Evolutionary conservation across 2,113 vertebrate species (phyloP).

Genomic region (Oenanthe oenanthe): DNA sequence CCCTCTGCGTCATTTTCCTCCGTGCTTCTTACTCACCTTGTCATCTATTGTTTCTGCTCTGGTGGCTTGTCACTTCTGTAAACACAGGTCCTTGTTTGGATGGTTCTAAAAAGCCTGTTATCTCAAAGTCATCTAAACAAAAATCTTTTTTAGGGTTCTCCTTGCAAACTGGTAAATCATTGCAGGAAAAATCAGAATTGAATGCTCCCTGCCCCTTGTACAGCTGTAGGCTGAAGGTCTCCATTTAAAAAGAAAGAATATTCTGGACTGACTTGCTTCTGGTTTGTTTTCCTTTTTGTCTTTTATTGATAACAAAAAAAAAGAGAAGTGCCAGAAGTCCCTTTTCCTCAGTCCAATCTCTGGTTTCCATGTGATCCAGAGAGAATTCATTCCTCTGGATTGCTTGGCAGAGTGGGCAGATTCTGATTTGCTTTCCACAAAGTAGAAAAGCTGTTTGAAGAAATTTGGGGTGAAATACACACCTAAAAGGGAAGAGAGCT

Average conservation of each 20-base stretch:
- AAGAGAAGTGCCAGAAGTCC: neutral
- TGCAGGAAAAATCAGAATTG: neutral
- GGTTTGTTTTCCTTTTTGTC: neutral
- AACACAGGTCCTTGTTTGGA: conserved; percentile 55
- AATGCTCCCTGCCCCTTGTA: neutral
- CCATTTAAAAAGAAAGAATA: neutral
- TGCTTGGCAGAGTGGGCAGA: neutral
- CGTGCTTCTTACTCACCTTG: conserved; percentile 44
- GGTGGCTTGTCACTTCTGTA: conserved; percentile 58
- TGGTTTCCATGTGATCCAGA: neutral
- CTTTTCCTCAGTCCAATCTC: neutral
- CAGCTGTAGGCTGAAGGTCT: neutral
- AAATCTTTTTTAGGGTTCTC: neutral
- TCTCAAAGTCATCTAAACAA: neutral
- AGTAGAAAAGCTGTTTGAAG: neutral
- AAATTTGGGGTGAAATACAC: neutral
- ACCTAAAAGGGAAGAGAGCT: neutral
- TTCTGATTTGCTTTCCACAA: neutral
- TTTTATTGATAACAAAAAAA: neutral
- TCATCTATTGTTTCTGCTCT: conserved; percentile 64
- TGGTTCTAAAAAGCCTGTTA: conserved; percentile 37
- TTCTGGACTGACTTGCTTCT: neutral
- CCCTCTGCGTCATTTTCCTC: conserved; percentile 72
- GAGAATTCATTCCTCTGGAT: neutral
- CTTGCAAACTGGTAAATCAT: neutral